phyloP scores from a whole-genome alignment of 2,113 vertebrate species.

The Stictonetta naevosa region DNA sequence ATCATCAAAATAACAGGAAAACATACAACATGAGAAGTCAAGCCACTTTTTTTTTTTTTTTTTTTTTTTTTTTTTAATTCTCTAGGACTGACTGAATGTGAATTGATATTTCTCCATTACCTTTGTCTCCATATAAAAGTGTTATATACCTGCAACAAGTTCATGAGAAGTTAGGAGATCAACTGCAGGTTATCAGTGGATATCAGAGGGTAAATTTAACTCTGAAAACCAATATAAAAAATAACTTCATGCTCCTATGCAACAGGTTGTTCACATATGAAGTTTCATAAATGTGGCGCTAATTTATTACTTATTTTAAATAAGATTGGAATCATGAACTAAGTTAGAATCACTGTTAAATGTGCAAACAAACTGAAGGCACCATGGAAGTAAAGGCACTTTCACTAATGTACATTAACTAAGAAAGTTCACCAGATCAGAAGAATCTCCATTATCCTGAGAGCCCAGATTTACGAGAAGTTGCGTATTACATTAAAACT shows the following conservation, averaged over 20 bases:
- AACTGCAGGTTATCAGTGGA: background rate
- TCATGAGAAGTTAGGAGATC: background rate
- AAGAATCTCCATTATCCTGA: background rate
- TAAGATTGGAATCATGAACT: background rate
- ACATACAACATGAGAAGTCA: background rate
- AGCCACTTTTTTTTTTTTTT: background rate
- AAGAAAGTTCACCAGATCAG: background rate
- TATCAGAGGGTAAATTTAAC: background rate
- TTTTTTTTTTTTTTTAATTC: too few species aligned
- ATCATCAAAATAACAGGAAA: background rate
- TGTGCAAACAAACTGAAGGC: background rate
- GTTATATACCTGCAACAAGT: background rate
- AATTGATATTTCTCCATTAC: background rate
- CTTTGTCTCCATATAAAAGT: background rate
- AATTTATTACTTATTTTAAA: background rate
- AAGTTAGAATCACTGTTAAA: background rate
- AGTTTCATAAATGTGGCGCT: accelerated
- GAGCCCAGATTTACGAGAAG: background rate
- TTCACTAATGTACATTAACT: background rate
- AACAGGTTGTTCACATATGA: background rate
- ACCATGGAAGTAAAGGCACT: background rate
- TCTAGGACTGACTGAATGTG: background rate
- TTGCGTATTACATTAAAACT: background rate
- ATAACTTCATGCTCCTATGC: background rate
- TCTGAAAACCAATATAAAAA: background rate